Base-by-base conservation (phyloP, 2,888 invertebrate genomes). In the Tethea ocularis region DNA sequence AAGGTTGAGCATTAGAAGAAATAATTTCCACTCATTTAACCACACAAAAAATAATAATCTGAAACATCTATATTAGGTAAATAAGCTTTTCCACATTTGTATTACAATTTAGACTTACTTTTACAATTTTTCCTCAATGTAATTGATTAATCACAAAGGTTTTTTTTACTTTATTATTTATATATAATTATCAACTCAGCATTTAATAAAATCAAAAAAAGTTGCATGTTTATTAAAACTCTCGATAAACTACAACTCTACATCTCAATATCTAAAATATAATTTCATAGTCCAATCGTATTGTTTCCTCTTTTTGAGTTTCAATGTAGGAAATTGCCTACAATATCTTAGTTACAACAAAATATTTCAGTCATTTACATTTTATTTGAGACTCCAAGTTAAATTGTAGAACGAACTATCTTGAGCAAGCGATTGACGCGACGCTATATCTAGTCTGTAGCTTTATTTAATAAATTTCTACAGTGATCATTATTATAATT, bases 1-100 rank as follows among this genome's bases (percentile, higher is more conserved):
- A 83, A 83, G 77, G 76, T 91, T 92, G 91, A 92, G 91, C 91
- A 92, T 92, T 86, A 90, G 91, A 90, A 74, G 67, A 69, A 69
- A 62, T 56, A 57, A 64, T 67, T 64, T 82, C 88, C 89, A 88
- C 90, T 86, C 75, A 89, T 88, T 90, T 86, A 78, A 72, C 81
- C 87, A 86, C 78, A 62, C 55, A 36, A 52, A 69, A 71, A 84
- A 81, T 82, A 86, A 88, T 83, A 89, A 87, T 87, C 87, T 89
- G 87, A 89, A 89, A 89, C 83, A 62, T 66, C 33, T 33, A 13
- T 59, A 57, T 52, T 52, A 26, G 26, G 26, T 26, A 26, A 26
- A 26, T 26, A 26, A 6, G 7, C 7, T 26, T n/a, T n/a, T n/a
- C n/a, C n/a, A n/a, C n/a, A n/a, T n/a, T n/a, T n/a, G n/a, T n/a